phyloP scores from a whole-genome alignment of 2,888 invertebrate species.

The Nomada fabriciana region DNA sequence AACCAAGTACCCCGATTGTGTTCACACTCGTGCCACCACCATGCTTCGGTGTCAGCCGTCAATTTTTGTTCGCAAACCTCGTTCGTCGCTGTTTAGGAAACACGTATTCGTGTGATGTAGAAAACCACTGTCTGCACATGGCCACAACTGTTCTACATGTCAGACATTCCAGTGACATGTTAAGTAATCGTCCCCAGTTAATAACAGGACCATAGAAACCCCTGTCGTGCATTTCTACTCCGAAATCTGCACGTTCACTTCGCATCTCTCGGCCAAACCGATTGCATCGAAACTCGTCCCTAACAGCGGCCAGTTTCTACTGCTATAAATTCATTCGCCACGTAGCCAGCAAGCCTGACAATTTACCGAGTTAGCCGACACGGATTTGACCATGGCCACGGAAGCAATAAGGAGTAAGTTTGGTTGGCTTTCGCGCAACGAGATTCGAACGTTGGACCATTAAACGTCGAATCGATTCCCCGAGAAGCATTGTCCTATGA shows the following conservation, averaged over 20 bases:
- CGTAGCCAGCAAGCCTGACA: slow-evolving; percentile 31
- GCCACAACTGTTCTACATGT: too few species aligned
- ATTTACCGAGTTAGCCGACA: slow-evolving; percentile 50
- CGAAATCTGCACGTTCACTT: neutral
- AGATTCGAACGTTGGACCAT: slow-evolving; percentile 9
- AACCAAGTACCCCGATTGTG: too few species aligned
- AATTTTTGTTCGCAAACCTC: too few species aligned
- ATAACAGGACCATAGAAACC: neutral
- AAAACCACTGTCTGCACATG: too few species aligned
- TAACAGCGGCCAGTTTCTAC: slow-evolving; percentile 28
- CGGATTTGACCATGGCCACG: slow-evolving; percentile 43
- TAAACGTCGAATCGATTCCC: slow-evolving; percentile 25
- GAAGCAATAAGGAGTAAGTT: slow-evolving; percentile 53
- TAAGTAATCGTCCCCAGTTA: neutral
- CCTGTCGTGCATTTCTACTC: neutral
- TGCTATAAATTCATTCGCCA: slow-evolving; percentile 42
- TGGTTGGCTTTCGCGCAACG: slow-evolving; percentile 7
- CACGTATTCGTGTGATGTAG: too few species aligned
- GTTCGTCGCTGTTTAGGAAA: too few species aligned
- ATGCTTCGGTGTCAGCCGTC: too few species aligned
- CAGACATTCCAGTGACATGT: too few species aligned
- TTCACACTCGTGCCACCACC: too few species aligned
- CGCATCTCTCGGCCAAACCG: neutral
- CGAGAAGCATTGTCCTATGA: slow-evolving; percentile 14
- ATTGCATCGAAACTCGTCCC: slow-evolving; percentile 33